A percentile compares a stretch with the other conserved stretches of the same genome.
These are phyloP conservation scores for Bombus affinis DNA, from an alignment of 1,140 invertebrate species.

Conservation along the genomic window DNA sequence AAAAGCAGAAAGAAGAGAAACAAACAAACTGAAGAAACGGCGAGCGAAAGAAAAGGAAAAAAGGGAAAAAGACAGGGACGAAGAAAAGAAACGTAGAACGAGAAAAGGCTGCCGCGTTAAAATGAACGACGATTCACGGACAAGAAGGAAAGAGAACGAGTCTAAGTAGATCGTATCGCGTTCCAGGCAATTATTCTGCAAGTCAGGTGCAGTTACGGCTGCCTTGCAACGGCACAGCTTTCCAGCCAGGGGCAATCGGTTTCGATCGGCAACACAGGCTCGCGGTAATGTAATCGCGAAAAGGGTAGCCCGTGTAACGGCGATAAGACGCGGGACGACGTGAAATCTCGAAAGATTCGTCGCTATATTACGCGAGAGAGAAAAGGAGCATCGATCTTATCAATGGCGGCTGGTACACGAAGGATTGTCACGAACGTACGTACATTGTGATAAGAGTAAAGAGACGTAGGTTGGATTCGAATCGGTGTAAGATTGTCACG, in stretches of 20 bases:
- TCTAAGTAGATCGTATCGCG: slow-evolving; percentile 5
- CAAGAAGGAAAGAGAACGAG: background rate
- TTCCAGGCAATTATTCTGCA: slow-evolving; percentile 26
- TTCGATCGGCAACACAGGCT: slow-evolving; percentile 1
- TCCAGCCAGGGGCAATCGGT: background rate
- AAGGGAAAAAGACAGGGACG: too few species aligned
- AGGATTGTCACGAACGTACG: background rate
- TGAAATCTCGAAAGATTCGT: slow-evolving; percentile 58
- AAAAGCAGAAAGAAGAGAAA: background rate
- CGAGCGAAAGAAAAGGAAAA: background rate
- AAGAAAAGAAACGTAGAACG: background rate
- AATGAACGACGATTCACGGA: too few species aligned
- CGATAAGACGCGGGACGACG: slow-evolving; percentile 54
- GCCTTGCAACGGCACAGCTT: too few species aligned
- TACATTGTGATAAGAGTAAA: background rate
- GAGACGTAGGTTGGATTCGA: background rate
- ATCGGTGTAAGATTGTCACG: background rate
- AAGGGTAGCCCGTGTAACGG: slow-evolving; percentile 57
- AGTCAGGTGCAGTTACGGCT: slow-evolving; percentile 11
- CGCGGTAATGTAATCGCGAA: slow-evolving; percentile 16
- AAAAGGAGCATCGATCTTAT: slow-evolving; percentile 22
- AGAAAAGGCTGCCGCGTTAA: background rate
- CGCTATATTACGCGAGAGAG: background rate
- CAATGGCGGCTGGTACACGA: slow-evolving; percentile 27
- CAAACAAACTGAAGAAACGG: background rate